A percentile compares a stretch with the other conserved stretches of the same genome.
phyloP scores from a whole-genome alignment of 2,113 vertebrate genomes.

The Balaeniceps rex region DNA sequence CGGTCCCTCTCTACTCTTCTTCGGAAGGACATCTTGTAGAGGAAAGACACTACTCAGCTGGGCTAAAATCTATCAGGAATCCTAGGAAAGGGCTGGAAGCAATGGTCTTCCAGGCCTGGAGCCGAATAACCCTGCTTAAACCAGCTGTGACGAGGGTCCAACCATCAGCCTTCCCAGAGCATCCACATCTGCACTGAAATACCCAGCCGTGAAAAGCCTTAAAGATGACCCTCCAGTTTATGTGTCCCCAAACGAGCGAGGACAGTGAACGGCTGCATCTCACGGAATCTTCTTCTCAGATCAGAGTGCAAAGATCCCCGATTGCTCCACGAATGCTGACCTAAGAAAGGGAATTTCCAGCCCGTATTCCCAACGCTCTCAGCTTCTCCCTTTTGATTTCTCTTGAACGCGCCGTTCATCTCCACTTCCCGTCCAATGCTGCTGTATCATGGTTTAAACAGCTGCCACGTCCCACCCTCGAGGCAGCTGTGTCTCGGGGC shows the following conservation, averaged over 20 bases:
- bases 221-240: not conserved
- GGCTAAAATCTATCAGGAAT: not conserved
- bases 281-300: not conserved
- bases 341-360: slow-evolving; percentile 18
- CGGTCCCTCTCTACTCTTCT: not conserved
- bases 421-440: not conserved
- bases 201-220: not conserved
- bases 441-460: slow-evolving; percentile 21
- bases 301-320: not conserved
- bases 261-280: not conserved
- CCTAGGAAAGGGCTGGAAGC: not conserved
- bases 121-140: not conserved
- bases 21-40: not conserved
- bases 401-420: not conserved
- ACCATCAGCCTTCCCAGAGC: not conserved
- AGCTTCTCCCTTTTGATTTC: not conserved
- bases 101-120: not conserved
- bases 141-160: not conserved
- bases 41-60: not conserved
- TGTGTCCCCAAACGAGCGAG: not conserved
- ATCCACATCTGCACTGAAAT: not conserved
- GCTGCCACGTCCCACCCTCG: slow-evolving; percentile 47
- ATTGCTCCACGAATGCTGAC: not conserved
- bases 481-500: not conserved
- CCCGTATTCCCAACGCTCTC: rapidly evolving